Base-by-base conservation (phyloP, 2,113 vertebrate species). In the Sula dactylatra region DNA sequence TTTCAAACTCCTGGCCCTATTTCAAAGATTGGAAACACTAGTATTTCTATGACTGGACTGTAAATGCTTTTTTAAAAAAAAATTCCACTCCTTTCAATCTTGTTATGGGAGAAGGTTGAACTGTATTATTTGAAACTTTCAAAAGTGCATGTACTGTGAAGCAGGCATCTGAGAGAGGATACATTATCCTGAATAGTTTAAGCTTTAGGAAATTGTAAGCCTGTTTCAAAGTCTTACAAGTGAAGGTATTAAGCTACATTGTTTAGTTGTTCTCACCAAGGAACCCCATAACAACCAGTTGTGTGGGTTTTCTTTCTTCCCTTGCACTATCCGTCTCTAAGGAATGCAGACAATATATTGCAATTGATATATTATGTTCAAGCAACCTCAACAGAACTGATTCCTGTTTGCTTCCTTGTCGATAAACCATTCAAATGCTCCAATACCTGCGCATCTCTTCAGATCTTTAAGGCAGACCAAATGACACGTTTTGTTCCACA, bases 251-350 rank as follows among this genome's bases (percentile, higher is more conserved):
- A 69, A 64, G 54, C 22, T 77, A 40, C 45, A 27, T 24, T 65
- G 11, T 59, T 62, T 32, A 64, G 40, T 11, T 67, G 7, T n/a
- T 81, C 31, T 82, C 34, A 77, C 15, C 26, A 36, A 59, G 20
- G 15, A 94, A 59, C 2, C 13, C 10, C 10, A 4, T 38, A 80
- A 52, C 17, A 76, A 56, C 7, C 10, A 34, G 7, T 9, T 82
- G 4, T 24, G 5, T 40, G 21, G 10, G 4, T 0, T 6, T 50
- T 50, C 58, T 50, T 59, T 52, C 49, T 17, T 4, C 31, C 25
- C 19, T 17, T 70, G 50, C 38, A 84, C 21, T 49, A 78, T 45
- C 25, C 36, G 34, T 18, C 58, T 70, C 62, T 55, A 74, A 54
- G 29, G n/a, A 82, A 70, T 7, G 14, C 13, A 80, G 40, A n/a